Base-by-base conservation (phyloP, 2,888 invertebrate species). In the Drosophila melanosoma region DNA sequence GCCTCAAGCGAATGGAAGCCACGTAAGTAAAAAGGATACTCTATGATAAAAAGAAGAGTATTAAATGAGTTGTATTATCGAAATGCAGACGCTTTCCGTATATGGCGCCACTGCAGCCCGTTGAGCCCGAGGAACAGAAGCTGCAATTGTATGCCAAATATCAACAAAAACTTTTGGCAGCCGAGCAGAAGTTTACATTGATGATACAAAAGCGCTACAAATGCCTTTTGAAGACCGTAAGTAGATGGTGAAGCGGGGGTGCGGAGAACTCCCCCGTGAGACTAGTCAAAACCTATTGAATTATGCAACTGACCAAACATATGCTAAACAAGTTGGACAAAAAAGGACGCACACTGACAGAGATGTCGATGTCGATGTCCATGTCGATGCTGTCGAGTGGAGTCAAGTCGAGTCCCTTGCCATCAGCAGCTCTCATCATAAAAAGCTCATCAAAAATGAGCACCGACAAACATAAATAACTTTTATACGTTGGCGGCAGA, bases 91-190 rank as follows among this genome's bases (percentile, higher is more conserved):
- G 82, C 64, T 92, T 91, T 67, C 89, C 91, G 33, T 92, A 93
- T 67, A 79, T 93, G 81, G 87, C 91, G 51, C 92, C 90, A 0
- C 61, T 92, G 64, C 82, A 90, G 63, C 93, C 93, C 3, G 88
- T 91, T 29, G 91, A 92, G 57, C 93, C 93, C 0, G 93, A 93
- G 51, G 81, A 78, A 3, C 93, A 93, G 68, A 93, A 93, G 72
- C 33, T 58, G 3, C 32, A 52, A 15, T 82, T 91, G 57, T 32
- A 92, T n/a, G 49, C 71, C 10, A 71, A 69, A 29, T 93, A 92
- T 74, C 60, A 86, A 6, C 60, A 69, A 2, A 62, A 83, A 36
- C 48, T 90, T 15, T n/a, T 62, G 3, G 61, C 63, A 48, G 85
- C 90, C 49, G 59, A 81, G 12, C 42, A 57, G 23, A 86, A 89